These are phyloP conservation scores for Drosophila rellima DNA, from an alignment of 2,888 invertebrate species.

Conservation along the genomic window DNA sequence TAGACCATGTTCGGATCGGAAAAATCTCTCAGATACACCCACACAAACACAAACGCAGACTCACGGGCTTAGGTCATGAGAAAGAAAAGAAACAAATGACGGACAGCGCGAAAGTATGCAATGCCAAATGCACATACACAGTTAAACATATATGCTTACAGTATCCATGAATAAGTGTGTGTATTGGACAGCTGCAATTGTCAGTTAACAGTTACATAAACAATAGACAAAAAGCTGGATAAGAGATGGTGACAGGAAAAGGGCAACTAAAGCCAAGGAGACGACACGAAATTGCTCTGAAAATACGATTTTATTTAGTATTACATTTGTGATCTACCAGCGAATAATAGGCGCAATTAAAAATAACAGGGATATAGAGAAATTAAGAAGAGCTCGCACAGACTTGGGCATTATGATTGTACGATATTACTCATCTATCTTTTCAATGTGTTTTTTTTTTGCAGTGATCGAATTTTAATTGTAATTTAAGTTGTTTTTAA, in stretches of 20 bases:
- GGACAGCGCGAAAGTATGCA: slow-evolving; percentile 40
- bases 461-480: background rate
- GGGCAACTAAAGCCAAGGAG: slow-evolving; percentile 3
- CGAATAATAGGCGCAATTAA: slow-evolving; percentile 56
- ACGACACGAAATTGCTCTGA: slow-evolving; percentile 48
- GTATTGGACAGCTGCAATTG: slow-evolving; percentile 18
- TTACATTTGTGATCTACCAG: slow-evolving; percentile 48
- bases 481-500: background rate
- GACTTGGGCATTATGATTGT: background rate
- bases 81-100: slow-evolving; percentile 1
- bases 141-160: background rate
- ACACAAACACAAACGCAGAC: slow-evolving; percentile 8
- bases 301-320: slow-evolving; percentile 54
- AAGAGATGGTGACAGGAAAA: background rate
- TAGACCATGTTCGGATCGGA: slow-evolving; percentile 30
- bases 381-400: background rate
- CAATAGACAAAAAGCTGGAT: slow-evolving; percentile 5
- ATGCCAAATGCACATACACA: slow-evolving; percentile 9
- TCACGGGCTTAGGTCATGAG: background rate
- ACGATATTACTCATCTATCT: background rate
- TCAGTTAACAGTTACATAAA: slow-evolving; percentile 25
- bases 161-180: background rate
- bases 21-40: slow-evolving; percentile 2
- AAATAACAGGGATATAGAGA: slow-evolving; percentile 12
- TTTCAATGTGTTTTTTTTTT: background rate